A percentile compares a stretch with the other conserved stretches of the same genome.
Conservation (phyloP, 2,113 vertebrate species). For the Centropristis striata region DNA sequence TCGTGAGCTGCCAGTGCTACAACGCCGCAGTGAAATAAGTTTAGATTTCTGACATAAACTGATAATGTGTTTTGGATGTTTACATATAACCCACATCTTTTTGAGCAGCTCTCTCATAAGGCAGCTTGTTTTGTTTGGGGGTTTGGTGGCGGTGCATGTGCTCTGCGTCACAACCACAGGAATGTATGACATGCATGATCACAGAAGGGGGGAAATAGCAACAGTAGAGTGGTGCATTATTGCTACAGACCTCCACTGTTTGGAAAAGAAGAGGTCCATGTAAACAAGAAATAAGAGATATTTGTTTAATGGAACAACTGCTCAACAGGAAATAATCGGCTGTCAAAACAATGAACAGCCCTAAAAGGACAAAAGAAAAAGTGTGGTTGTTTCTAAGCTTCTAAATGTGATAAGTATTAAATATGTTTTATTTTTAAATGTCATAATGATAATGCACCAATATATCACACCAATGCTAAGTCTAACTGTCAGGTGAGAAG, state of each 20-base stretch:
- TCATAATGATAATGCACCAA: neutral
- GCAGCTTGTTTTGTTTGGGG: slow-evolving; percentile 34
- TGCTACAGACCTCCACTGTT: slow-evolving; percentile 9
- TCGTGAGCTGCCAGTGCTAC: neutral
- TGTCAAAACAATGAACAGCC: neutral
- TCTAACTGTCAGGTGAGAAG: neutral
- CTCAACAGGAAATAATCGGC: slow-evolving; percentile 8
- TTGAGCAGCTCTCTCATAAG: slow-evolving; percentile 24
- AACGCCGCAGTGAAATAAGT: slow-evolving; percentile 22
- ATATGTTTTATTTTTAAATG: no score
- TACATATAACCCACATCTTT: slow-evolving; percentile 23
- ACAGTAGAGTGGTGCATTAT: slow-evolving; percentile 1
- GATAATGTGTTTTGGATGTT: slow-evolving; percentile 50
- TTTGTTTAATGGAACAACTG: slow-evolving; percentile 2
- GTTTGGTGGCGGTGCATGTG: neutral
- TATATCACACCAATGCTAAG: neutral
- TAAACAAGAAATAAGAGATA: slow-evolving; percentile 30
- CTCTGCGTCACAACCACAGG: slow-evolving; percentile 45
- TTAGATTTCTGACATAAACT: slow-evolving; percentile 25
- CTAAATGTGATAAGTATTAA: neutral
- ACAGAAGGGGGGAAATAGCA: slow-evolving; percentile 2
- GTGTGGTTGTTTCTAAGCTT: neutral
- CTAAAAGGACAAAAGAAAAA: neutral
- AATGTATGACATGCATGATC: slow-evolving; percentile 50
- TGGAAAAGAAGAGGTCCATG: neutral